A percentile compares a stretch with the other conserved stretches of the same genome.
Conservation (phyloP, 1,140 invertebrate species). For the Yoshiicerus persimilis region DNA sequence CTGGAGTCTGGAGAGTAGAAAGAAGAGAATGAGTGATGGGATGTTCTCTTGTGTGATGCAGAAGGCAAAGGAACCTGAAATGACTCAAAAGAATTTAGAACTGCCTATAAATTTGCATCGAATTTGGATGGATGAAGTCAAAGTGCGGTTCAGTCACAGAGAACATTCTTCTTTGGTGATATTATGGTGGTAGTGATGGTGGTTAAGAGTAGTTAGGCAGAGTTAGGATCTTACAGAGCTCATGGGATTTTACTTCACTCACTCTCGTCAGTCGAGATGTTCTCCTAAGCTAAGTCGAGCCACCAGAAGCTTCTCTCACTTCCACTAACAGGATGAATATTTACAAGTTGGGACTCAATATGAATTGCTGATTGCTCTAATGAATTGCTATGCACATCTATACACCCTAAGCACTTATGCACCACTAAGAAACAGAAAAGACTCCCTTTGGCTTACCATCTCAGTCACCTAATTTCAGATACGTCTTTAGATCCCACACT, state of each 20-base stretch:
- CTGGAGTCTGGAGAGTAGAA: not conserved
- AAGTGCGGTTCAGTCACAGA: constrained; percentile 11
- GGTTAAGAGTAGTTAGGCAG: constrained; percentile 9
- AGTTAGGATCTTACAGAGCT: constrained; percentile 19
- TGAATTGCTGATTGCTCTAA: constrained; percentile 29
- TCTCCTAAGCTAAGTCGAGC: too few species aligned
- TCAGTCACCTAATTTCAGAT: not conserved
- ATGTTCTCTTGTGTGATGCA: not conserved
- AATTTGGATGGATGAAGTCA: constrained; percentile 23
- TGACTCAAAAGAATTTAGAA: constrained; percentile 30
- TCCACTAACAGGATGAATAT: not conserved
- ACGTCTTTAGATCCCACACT: not conserved
- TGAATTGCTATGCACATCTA: not conserved
- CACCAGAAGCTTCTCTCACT: not conserved
- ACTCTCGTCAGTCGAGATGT: not conserved
- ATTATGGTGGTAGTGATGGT: constrained; percentile 22
- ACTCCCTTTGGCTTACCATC: not conserved
- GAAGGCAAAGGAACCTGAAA: not conserved
- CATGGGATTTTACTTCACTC: not conserved
- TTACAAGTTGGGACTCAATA: constrained; percentile 23
- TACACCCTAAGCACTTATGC: not conserved
- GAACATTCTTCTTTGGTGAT: constrained; percentile 16
- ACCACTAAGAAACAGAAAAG: not conserved
- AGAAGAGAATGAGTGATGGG: not conserved
- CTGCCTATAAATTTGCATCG: constrained; percentile 27